Conservation (phyloP, 2,888 invertebrate genomes). For the Sminthurides aquaticus region DNA sequence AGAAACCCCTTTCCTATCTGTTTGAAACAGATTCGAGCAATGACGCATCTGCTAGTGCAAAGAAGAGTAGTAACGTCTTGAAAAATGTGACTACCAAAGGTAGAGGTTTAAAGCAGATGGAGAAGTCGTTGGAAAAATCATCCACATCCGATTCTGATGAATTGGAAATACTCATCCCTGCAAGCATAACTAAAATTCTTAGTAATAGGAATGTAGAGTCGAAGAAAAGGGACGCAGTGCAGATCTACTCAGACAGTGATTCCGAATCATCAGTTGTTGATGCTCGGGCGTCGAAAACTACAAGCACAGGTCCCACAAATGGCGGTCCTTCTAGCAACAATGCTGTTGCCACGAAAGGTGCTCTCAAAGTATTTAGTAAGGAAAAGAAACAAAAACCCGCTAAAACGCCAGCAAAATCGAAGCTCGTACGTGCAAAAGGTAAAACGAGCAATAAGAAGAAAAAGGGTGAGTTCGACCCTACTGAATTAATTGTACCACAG, state of each 20-base stretch:
- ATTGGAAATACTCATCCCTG: slow-evolving; percentile 27
- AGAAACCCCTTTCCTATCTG: slow-evolving; percentile 45
- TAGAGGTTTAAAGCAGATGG: slow-evolving; percentile 42
- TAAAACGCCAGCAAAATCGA: slow-evolving; percentile 16
- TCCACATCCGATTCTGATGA: slow-evolving; percentile 70
- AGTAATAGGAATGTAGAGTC: slow-evolving; percentile 9
- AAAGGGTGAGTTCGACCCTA: slow-evolving; percentile 49
- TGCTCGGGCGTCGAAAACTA: slow-evolving; percentile 17
- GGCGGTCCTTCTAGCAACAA: slow-evolving; percentile 4
- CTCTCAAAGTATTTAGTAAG: slow-evolving; percentile 31
- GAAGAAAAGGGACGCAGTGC: slow-evolving; percentile 23
- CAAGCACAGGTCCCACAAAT: background rate
- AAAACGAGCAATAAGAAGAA: slow-evolving; percentile 47
- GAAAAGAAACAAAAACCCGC: slow-evolving; percentile 21
- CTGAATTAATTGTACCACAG: slow-evolving; percentile 80
- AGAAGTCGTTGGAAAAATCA: slow-evolving; percentile 46
- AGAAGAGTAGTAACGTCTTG: slow-evolving; percentile 54
- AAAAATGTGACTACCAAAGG: slow-evolving; percentile 25
- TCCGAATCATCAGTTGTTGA: slow-evolving; percentile 50
- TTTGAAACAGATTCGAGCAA: slow-evolving; percentile 53
- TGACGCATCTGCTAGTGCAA: slow-evolving; percentile 47
- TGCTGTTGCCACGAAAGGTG: slow-evolving; percentile 25
- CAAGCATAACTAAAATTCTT: background rate
- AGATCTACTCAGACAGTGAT: slow-evolving; percentile 72
- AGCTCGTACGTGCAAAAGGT: slow-evolving; percentile 39